Conservation (phyloP, 2,797 vertebrate genomes). For the Alcedo atthis region DNA sequence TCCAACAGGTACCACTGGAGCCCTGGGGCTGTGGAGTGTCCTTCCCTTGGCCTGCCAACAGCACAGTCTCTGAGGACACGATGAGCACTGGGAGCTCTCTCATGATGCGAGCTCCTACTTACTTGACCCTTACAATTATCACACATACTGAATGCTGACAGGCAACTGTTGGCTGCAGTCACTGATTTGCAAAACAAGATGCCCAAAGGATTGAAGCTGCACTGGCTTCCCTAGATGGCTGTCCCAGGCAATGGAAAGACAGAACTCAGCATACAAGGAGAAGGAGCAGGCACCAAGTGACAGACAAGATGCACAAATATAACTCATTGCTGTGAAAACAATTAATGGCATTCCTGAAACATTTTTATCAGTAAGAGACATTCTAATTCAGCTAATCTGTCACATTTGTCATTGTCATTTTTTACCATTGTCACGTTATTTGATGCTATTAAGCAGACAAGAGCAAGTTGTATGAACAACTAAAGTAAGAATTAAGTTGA, state of each 20-base stretch:
- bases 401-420: slow-evolving; percentile 58
- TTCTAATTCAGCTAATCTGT: slow-evolving; percentile 61
- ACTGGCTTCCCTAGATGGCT: background rate
- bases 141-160: slow-evolving; percentile 35
- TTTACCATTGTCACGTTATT: slow-evolving; percentile 42
- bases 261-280: background rate
- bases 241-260: background rate
- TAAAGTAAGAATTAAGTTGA: slow-evolving; percentile 32
- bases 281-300: slow-evolving; percentile 11
- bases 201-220: slow-evolving; percentile 12
- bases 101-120: background rate
- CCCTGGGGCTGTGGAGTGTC: background rate
- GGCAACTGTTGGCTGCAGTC: slow-evolving; percentile 24
- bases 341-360: slow-evolving; percentile 46
- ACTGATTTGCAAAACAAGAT: slow-evolving; percentile 57
- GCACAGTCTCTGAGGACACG: background rate
- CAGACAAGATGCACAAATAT: slow-evolving; percentile 61
- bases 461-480: slow-evolving; percentile 35
- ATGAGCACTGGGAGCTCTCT: slow-evolving; percentile 18
- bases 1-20: background rate
- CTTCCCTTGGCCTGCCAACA: background rate
- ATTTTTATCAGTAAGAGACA: slow-evolving; percentile 43
- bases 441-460: slow-evolving; percentile 40
- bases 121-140: slow-evolving; percentile 61
- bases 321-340: slow-evolving; percentile 49